Conservation (phyloP, 2,888 invertebrate genomes). For the Eristalis arbustorum region DNA sequence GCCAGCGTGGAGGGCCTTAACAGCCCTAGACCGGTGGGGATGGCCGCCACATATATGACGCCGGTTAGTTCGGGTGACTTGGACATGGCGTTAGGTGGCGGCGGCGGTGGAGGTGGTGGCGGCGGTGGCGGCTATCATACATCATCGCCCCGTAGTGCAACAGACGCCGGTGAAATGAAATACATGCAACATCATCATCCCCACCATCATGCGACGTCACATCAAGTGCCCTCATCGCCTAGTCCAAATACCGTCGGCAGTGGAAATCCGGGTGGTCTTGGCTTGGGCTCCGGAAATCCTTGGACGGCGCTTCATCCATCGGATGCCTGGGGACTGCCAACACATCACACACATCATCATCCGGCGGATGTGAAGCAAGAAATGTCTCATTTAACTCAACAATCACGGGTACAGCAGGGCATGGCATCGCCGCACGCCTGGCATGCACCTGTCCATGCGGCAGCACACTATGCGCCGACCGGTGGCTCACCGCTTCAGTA, state of each 20-base stretch:
- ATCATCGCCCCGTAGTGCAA: conserved; percentile 90
- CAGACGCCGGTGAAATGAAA: conserved; percentile 96
- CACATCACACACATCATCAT: conserved; percentile 87
- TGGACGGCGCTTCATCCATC: conserved; percentile 90
- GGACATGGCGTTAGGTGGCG: conserved; percentile 86
- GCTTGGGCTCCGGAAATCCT: conserved; percentile 84
- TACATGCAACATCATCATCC: conserved; percentile 94
- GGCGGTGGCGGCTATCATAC: conserved; percentile 86
- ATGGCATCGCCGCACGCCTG: conserved; percentile 91
- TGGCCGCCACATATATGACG: conserved; percentile 98
- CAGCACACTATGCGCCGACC: conserved; percentile 90
- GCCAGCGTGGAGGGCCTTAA: conserved; percentile 82
- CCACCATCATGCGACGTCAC: conserved; percentile 90
- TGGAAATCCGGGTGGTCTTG: conserved; percentile 78
- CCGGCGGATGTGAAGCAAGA: conserved; percentile 89
- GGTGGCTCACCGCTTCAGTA: conserved; percentile 89
- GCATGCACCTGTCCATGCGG: conserved; percentile 93
- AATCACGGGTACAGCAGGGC: conserved; percentile 82
- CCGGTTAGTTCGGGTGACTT: conserved; percentile 90
- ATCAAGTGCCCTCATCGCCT: conserved; percentile 86
- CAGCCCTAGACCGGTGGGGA: conserved; percentile 88
- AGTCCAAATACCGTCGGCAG: conserved; percentile 83
- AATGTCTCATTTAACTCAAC: conserved; percentile 82
- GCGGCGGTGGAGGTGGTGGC: conserved; percentile 81
- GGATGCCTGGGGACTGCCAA: conserved; percentile 91